Evolutionary conservation across 2,888 invertebrate genomes (phyloP).

Genomic region (Heteromyza rotundicornis): DNA sequence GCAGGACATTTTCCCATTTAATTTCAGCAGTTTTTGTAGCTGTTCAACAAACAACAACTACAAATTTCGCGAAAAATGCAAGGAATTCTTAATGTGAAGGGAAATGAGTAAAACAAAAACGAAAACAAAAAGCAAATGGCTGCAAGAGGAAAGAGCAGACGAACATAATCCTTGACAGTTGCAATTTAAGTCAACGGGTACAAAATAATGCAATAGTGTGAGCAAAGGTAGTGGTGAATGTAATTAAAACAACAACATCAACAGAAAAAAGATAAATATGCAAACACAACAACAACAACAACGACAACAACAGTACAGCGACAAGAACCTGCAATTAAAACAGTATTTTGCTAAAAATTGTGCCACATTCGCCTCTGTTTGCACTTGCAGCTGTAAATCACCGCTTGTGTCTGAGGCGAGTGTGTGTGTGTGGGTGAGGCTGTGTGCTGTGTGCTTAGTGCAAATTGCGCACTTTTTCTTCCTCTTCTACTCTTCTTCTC

Average conservation of each 20-base stretch:
- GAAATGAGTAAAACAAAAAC: neutral
- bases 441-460: neutral
- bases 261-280: too few species aligned
- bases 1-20: too few species aligned
- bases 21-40: too few species aligned
- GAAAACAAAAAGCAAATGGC: neutral
- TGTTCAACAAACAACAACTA: too few species aligned
- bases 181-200: too few species aligned
- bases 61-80: too few species aligned
- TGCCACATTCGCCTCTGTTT: neutral
- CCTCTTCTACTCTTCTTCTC: neutral
- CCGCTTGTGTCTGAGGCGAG: neutral
- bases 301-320: neutral
- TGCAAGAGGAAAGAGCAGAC: too few species aligned
- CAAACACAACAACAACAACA: neutral
- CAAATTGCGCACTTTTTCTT: neutral
- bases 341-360: neutral
- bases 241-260: too few species aligned
- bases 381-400: neutral
- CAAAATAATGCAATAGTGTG: too few species aligned
- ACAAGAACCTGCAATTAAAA: neutral
- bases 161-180: too few species aligned
- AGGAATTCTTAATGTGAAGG: too few species aligned
- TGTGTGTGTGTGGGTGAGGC: neutral
- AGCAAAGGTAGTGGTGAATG: too few species aligned